phyloP scores from a whole-genome alignment of 2,113 vertebrate genomes.

The Sminthopsis crassicaudata region DNA sequence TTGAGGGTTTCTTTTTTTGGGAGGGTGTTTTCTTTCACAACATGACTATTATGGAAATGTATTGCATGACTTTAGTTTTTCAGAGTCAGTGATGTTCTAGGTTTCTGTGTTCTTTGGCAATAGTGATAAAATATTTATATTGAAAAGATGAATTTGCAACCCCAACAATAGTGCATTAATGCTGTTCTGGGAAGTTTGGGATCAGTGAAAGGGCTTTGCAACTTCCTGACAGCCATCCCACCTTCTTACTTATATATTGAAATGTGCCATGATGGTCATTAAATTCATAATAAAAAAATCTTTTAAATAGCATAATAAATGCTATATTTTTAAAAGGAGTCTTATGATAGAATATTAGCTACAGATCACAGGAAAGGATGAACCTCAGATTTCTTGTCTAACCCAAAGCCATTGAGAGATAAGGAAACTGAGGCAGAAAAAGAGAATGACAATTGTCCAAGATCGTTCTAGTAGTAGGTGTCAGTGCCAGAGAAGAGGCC shows the following conservation, averaged over 20 bases:
- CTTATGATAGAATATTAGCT: neutral
- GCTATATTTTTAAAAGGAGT: neutral
- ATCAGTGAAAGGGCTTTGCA: neutral
- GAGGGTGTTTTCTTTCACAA: too few species aligned
- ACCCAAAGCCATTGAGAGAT: neutral
- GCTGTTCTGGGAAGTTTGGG: neutral
- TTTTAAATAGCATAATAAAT: neutral
- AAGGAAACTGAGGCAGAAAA: neutral
- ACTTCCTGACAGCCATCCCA: neutral
- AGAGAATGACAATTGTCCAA: neutral
- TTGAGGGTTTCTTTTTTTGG: too few species aligned
- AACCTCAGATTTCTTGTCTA: neutral
- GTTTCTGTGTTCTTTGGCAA: neutral
- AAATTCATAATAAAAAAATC: neutral
- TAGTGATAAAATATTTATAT: neutral
- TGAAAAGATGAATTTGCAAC: neutral
- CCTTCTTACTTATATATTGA: neutral
- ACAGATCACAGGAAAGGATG: neutral
- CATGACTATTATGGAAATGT: too few species aligned
- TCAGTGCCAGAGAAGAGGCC: neutral
- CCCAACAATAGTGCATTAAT: too few species aligned
- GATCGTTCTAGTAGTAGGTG: neutral
- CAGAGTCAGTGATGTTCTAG: neutral
- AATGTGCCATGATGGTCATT: neutral
- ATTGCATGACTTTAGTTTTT: neutral